A percentile compares a stretch with the other conserved stretches of the same genome.
phyloP scores from a whole-genome alignment of 2,797 vertebrate genomes.

The Acridotheres tristis region DNA sequence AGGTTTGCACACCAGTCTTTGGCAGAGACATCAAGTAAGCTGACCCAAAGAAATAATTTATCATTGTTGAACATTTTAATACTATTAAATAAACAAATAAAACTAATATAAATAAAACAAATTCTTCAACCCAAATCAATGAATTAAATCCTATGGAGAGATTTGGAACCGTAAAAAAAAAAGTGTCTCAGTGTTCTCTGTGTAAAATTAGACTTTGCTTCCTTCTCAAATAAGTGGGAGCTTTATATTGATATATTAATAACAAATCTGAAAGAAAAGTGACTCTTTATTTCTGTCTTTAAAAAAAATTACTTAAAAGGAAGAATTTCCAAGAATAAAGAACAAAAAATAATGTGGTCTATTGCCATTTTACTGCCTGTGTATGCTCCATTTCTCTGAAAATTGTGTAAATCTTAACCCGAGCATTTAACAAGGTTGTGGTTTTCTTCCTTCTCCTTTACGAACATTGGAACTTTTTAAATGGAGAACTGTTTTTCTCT shows the following conservation, averaged over 20 bases:
- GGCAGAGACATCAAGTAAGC: not conserved
- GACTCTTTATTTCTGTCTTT: not conserved
- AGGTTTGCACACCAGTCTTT: not conserved
- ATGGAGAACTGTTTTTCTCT: not conserved
- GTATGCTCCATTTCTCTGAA: not conserved
- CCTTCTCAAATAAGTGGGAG: not conserved
- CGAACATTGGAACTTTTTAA: not conserved
- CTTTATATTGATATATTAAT: not conserved
- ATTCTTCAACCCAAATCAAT: not conserved
- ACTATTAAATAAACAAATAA: not conserved
- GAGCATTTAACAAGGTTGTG: not conserved
- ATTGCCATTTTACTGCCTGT: not conserved
- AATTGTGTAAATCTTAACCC: not conserved
- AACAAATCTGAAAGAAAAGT: not conserved
- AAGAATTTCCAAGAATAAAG: not conserved
- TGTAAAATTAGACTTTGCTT: not conserved
- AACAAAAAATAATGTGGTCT: not conserved
- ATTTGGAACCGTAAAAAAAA: not conserved
- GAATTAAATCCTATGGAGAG: not conserved
- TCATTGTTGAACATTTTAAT: not conserved
- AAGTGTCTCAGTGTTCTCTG: not conserved
- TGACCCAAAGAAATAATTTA: not conserved
- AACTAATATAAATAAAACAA: not conserved
- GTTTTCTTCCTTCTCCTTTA: not conserved
- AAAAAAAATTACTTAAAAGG: not conserved